phyloP scores from a whole-genome alignment of 2,888 invertebrate species.

The Aphidius colemani region DNA sequence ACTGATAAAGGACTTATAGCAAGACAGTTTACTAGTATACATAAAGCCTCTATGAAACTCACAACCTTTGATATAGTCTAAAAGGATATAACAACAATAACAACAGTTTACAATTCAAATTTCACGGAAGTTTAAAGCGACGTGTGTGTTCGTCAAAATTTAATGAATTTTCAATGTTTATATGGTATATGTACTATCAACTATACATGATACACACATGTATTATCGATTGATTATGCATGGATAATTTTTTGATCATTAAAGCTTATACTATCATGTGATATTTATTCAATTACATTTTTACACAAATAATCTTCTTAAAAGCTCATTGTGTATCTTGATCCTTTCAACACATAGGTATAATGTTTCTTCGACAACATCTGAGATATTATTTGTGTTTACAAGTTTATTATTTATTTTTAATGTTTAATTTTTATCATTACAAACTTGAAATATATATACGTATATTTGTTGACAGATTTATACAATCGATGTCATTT shows the following conservation, averaged over 20 bases:
- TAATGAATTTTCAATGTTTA: slow-evolving; percentile 11
- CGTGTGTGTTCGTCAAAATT: slow-evolving; percentile 26
- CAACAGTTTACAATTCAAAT: slow-evolving; percentile 31
- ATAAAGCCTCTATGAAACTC: slow-evolving; percentile 28
- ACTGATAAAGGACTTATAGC: slow-evolving; percentile 54
- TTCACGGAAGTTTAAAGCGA: slow-evolving; percentile 33
- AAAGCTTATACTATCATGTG: slow-evolving; percentile 6
- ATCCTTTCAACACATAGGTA: slow-evolving; percentile 30
- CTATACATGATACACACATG: slow-evolving; percentile 9
- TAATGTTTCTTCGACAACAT: slow-evolving; percentile 32
- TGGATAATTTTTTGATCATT: slow-evolving; percentile 42
- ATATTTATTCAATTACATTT: slow-evolving; percentile 46
- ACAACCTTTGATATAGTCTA: slow-evolving; percentile 23
- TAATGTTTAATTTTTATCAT: no score
- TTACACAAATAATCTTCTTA: slow-evolving; percentile 42
- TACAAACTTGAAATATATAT: no score
- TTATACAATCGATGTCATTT: no score
- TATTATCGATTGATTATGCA: slow-evolving; percentile 47
- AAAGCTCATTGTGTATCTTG: slow-evolving; percentile 5
- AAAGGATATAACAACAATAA: slow-evolving; percentile 12
- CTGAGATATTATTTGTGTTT: slow-evolving; percentile 28
- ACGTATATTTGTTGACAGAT: no score
- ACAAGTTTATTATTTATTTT: not conserved
- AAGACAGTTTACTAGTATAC: slow-evolving; percentile 24
- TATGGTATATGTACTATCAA: not conserved